These are phyloP conservation scores for Sycophila texana DNA, from an alignment of 2,888 invertebrate genomes.

Conservation along the genomic window DNA sequence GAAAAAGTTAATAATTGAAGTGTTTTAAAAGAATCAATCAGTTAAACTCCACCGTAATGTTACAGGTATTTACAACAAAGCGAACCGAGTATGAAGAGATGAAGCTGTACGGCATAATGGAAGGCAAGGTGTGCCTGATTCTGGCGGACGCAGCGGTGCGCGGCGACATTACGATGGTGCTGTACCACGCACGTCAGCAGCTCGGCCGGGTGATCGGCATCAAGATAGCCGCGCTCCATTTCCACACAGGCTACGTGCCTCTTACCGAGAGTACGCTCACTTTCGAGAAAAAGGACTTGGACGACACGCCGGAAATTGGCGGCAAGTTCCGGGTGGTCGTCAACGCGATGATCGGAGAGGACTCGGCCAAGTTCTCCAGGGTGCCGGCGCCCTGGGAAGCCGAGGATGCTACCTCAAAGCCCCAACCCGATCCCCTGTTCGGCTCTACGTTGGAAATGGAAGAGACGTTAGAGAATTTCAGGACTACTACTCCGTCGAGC, in stretches of 20 bases:
- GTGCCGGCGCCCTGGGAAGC: constrained; percentile 87
- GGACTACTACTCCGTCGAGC: constrained; percentile 47
- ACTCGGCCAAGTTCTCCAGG: constrained; percentile 81
- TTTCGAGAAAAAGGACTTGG: constrained; percentile 86
- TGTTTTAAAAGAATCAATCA: not conserved
- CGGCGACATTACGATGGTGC: constrained; percentile 89
- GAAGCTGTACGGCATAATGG: constrained; percentile 83
- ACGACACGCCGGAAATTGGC: constrained; percentile 85
- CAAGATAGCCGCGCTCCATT: constrained; percentile 90
- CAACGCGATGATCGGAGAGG: constrained; percentile 84
- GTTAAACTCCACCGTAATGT: too few species aligned
- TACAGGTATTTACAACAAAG: constrained; percentile 84
- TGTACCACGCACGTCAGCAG: constrained; percentile 92
- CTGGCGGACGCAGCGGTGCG: constrained; percentile 81
- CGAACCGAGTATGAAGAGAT: constrained; percentile 92
- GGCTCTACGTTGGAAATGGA: constrained; percentile 88
- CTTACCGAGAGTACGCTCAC: constrained; percentile 85
- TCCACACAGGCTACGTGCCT: constrained; percentile 91
- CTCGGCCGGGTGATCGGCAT: constrained; percentile 88
- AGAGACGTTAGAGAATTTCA: constrained; percentile 88
- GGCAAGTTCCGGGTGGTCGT: constrained; percentile 83
- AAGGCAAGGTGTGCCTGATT: constrained; percentile 81
- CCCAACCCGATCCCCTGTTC: constrained; percentile 81
- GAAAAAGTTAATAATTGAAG: too few species aligned
- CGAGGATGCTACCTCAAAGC: constrained; percentile 78